Evolutionary conservation across 2,888 invertebrate species (phyloP), one percentile per base, ranked within the genome.

Genomic region (Megastigmus dorsalis): DNA sequence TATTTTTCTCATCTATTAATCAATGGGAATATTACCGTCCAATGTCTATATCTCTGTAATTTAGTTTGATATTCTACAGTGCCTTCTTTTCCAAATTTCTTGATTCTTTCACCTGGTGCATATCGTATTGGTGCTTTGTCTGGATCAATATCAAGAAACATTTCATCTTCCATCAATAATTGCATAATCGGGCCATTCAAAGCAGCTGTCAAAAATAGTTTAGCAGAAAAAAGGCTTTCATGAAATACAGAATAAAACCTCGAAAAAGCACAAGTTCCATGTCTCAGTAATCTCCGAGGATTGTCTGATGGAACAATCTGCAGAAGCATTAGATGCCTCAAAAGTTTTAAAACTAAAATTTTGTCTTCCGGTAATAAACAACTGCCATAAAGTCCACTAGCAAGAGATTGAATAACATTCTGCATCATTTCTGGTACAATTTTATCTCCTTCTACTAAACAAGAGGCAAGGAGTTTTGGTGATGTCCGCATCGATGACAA

Each of bases 171-270:
- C 87, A 95, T 95, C 43, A 99, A 90, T 52, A 98, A 92, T 66
- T 94, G 92, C 92, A 98, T 95, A 60, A 99, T 94, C 0, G 99
- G 97, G 52, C 93, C 94, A 87, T 97, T 95, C 10, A 99, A 90
- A 0, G 97, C 95, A 0, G 97, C 95, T 2, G 97, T 95, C 23
- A 99, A 91, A 89, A 98, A 99, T 82, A 97, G 92, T 81, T 97
- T 95, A 0, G 97, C 96, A 0, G 97, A 95, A 81, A 96, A 94
- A 81, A 97, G 92, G 0, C 95, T 94, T 84, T 98, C 98, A 63
- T 95, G 95, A 84, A 97, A 94, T 65, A 95, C 93, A 50, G 94
- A 93, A 89, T 97, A 98, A 50, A 98, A 90, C 10, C 93, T 91
- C 13, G 95, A 93, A 84, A 98, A 95, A 2, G 97, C 95, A 84